Conservation (phyloP, 1,140 invertebrate genomes). For the Plutomurus gul region DNA sequence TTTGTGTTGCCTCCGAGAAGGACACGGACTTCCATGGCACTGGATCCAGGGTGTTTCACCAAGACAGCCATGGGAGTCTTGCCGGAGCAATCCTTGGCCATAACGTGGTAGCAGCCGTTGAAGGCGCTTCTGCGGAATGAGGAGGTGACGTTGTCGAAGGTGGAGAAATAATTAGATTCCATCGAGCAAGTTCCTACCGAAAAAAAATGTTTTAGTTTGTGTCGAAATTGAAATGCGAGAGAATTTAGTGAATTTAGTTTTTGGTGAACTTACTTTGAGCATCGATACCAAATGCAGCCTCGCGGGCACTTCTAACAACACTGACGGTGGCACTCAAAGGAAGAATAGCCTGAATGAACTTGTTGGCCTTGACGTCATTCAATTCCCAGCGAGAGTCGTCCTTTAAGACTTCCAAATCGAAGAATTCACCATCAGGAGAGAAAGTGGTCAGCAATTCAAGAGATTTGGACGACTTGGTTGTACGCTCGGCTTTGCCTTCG, state of each 20-base stretch:
- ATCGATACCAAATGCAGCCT: background rate
- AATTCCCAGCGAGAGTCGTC: slow-evolving; percentile 28
- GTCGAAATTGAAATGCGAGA: no score
- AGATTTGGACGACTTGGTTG: background rate
- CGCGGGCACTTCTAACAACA: background rate
- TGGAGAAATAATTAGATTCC: slow-evolving; percentile 38
- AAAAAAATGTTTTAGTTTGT: background rate
- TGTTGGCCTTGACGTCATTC: slow-evolving; percentile 37
- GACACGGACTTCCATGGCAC: slow-evolving; percentile 24
- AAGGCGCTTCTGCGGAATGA: slow-evolving; percentile 35
- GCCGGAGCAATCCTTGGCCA: slow-evolving; percentile 48
- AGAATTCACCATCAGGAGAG: slow-evolving; percentile 45
- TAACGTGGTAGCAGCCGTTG: slow-evolving; percentile 40
- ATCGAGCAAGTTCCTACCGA: slow-evolving; percentile 31
- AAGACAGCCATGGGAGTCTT: slow-evolving; percentile 44
- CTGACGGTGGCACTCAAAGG: slow-evolving; percentile 35
- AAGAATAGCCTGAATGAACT: slow-evolving; percentile 20
- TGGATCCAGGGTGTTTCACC: slow-evolving; percentile 41
- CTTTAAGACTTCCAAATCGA: slow-evolving; percentile 30
- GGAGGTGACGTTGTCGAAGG: slow-evolving; percentile 52
- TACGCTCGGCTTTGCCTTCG: background rate
- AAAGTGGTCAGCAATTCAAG: slow-evolving; percentile 11
- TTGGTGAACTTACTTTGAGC: background rate
- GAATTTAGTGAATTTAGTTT: no score
- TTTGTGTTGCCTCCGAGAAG: slow-evolving; percentile 44